phyloP scores from a whole-genome alignment of 2,113 vertebrate genomes.

The Nibea albiflora region DNA sequence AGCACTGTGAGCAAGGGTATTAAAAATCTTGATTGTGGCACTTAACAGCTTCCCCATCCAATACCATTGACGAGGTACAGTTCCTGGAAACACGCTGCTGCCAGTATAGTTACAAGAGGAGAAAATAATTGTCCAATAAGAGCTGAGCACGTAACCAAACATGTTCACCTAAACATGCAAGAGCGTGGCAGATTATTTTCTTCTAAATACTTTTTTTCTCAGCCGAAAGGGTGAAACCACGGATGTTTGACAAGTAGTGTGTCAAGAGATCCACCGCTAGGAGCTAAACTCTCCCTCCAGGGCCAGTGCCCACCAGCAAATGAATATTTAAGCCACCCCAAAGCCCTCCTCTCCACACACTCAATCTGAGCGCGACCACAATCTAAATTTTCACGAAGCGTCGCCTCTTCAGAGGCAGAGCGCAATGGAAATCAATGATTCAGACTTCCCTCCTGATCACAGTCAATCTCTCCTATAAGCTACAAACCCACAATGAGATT shows the following conservation, averaged over 20 bases:
- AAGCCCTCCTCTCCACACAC: conserved; percentile 50
- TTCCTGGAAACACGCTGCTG: not conserved
- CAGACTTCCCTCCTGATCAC: conserved; percentile 58
- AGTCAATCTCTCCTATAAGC: conserved; percentile 57
- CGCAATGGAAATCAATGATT: conserved; percentile 65
- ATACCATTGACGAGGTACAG: not conserved
- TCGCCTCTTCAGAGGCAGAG: conserved; percentile 52
- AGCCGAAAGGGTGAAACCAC: conserved; percentile 6
- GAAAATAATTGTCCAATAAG: too few species aligned
- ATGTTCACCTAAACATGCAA: too few species aligned
- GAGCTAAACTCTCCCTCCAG: conserved; percentile 53
- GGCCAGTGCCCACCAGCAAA: conserved; percentile 49
- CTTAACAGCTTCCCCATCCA: not conserved
- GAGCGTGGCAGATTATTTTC: not conserved
- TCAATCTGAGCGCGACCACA: conserved; percentile 56
- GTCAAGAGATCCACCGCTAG: conserved; percentile 54
- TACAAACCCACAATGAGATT: conserved; percentile 49
- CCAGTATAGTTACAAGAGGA: too few species aligned
- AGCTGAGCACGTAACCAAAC: too few species aligned
- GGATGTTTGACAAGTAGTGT: conserved; percentile 53
- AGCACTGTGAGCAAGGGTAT: not conserved
- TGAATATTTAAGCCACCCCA: conserved; percentile 67
- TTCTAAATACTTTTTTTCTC: conserved; percentile 20
- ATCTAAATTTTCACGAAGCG: conserved; percentile 65
- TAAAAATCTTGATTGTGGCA: not conserved